Conservation (phyloP, 2,888 invertebrate genomes). For the Oxystoma pomonae region DNA sequence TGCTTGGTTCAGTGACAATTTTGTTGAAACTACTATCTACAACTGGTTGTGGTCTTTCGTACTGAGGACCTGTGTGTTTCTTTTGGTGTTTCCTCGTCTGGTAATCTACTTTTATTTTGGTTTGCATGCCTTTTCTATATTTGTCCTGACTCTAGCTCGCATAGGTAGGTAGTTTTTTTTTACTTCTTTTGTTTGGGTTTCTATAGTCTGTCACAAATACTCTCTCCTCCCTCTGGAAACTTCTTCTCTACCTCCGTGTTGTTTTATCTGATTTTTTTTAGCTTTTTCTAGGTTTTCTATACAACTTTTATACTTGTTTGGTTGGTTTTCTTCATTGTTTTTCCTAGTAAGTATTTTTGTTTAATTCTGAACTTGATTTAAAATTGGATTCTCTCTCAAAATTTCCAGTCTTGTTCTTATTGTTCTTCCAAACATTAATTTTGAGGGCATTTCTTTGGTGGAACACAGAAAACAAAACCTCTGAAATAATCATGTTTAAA, state of each 20-base stretch:
- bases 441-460: constrained; percentile 10
- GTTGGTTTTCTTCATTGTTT: too few species aligned
- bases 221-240: not conserved
- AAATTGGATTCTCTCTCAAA: constrained; percentile 1
- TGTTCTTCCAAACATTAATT: constrained; percentile 12
- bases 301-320: not conserved
- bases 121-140: constrained; percentile 6
- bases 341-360: too few species aligned
- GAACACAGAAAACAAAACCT: constrained; percentile 7
- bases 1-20: too few species aligned
- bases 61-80: too few species aligned
- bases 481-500: constrained; percentile 4
- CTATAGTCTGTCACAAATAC: too few species aligned
- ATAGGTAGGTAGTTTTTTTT: constrained; percentile 1
- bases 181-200: too few species aligned
- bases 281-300: not conserved
- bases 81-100: too few species aligned
- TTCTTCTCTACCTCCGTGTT: not conserved
- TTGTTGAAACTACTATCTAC: too few species aligned
- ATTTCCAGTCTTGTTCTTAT: not conserved
- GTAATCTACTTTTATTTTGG: too few species aligned
- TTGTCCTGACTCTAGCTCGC: not conserved
- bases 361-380: too few species aligned
- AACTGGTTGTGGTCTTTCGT: too few species aligned
- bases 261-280: not conserved